Conservation (phyloP, 2,797 vertebrate species). For the Cossypha polioptera region DNA sequence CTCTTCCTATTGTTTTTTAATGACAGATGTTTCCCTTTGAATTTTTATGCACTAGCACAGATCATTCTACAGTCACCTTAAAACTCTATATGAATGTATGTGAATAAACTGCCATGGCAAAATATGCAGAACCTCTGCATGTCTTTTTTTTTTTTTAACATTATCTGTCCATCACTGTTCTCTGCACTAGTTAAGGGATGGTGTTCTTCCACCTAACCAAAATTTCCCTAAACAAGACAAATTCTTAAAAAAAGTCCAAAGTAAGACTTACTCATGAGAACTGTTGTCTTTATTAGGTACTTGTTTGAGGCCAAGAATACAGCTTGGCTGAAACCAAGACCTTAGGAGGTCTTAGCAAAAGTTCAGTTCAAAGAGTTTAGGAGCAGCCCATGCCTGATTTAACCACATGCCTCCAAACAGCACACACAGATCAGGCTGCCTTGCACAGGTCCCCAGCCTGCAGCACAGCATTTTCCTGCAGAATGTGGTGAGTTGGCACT, state of each 20-base stretch:
- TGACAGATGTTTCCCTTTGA: not conserved
- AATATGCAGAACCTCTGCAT: not conserved
- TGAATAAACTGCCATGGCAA: not conserved
- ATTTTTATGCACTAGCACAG: not conserved
- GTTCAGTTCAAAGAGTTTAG: not conserved
- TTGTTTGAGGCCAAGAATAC: not conserved
- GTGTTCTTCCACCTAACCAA: not conserved
- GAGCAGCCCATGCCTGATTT: not conserved
- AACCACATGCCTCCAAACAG: not conserved
- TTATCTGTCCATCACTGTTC: not conserved
- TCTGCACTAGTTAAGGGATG: not conserved
- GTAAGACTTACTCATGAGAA: not conserved
- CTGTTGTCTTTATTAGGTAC: not conserved
- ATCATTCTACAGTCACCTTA: not conserved
- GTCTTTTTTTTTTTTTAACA: not conserved
- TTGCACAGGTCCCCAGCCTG: not conserved
- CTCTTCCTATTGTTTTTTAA: slow-evolving; percentile 4
- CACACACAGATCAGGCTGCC: not conserved
- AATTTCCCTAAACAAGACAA: not conserved
- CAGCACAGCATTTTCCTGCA: not conserved
- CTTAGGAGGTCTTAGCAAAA: not conserved
- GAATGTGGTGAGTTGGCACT: not conserved
- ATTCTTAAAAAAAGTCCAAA: not conserved
- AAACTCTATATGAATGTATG: not conserved
- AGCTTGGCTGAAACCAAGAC: not conserved